Conservation (phyloP, 2,888 invertebrate genomes). For the Drosophila anomalata region DNA sequence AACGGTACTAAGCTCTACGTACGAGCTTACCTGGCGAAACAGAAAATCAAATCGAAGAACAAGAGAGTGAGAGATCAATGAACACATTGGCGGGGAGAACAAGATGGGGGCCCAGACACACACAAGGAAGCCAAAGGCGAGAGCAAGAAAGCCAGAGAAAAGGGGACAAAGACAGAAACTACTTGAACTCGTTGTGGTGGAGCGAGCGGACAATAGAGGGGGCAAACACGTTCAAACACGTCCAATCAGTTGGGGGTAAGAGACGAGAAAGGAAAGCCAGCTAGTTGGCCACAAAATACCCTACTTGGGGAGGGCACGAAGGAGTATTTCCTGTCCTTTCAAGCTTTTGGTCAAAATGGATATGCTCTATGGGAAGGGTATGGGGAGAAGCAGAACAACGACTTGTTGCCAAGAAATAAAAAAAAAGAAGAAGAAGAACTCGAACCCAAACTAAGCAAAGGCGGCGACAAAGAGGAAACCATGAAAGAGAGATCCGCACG, state of each 20-base stretch:
- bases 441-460: constrained; percentile 39
- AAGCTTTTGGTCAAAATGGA: background rate
- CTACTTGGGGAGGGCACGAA: background rate
- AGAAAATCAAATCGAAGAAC: constrained; percentile 45
- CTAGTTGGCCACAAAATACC: background rate
- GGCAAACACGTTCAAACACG: constrained; percentile 75
- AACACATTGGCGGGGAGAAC: constrained; percentile 60
- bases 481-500: constrained; percentile 58
- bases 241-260: constrained; percentile 32
- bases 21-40: constrained; percentile 25
- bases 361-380: background rate
- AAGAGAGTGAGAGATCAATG: constrained; percentile 61
- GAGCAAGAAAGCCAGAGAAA: constrained; percentile 21
- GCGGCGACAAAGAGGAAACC: constrained; percentile 65
- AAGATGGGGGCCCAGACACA: constrained; percentile 21
- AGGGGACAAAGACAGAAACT: constrained; percentile 26
- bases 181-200: constrained; percentile 45
- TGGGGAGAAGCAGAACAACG: constrained; percentile 47
- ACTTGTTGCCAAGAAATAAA: constrained; percentile 75
- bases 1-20: too few species aligned
- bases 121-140: constrained; percentile 20
- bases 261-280: background rate
- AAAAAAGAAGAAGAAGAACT: constrained; percentile 51
- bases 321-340: background rate
- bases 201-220: constrained; percentile 68